Evolutionary conservation across 2,888 invertebrate genomes (phyloP).

Genomic region (Patella ulyssiponensis): DNA sequence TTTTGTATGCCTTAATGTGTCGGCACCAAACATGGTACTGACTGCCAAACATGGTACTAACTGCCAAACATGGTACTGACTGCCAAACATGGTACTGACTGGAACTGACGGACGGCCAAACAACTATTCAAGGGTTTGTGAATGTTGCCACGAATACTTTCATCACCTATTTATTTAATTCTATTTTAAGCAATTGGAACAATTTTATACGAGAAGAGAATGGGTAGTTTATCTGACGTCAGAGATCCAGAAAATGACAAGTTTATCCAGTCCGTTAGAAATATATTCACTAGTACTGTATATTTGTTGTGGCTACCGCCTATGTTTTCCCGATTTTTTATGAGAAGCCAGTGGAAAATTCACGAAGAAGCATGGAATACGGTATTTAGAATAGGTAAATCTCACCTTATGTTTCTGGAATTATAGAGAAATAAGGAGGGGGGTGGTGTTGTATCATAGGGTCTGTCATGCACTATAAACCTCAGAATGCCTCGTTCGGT

Average conservation of each 20-base stretch:
- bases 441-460: no score
- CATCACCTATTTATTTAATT: background rate
- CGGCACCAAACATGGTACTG: no score
- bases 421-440: no score
- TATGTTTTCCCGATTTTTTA: slow-evolving; percentile 19
- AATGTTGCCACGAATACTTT: no score
- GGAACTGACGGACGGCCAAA: no score
- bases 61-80: no score
- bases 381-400: slow-evolving; percentile 29
- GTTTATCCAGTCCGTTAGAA: slow-evolving; percentile 35
- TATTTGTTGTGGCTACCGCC: slow-evolving; percentile 26
- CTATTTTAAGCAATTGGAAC: slow-evolving; percentile 33
- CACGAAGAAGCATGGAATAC: slow-evolving; percentile 36
- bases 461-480: no score
- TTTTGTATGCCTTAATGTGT: no score
- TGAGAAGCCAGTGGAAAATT: slow-evolving; percentile 25
- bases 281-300: slow-evolving; percentile 27
- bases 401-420: background rate
- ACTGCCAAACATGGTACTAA: no score
- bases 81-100: no score
- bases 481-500: no score
- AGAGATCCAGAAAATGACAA: slow-evolving; percentile 23
- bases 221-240: slow-evolving; percentile 34
- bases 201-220: slow-evolving; percentile 36
- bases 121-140: no score